A percentile compares a stretch with the other conserved stretches of the same genome.
Conservation (phyloP, 2,113 vertebrate species). For the Smithornis capensis region DNA sequence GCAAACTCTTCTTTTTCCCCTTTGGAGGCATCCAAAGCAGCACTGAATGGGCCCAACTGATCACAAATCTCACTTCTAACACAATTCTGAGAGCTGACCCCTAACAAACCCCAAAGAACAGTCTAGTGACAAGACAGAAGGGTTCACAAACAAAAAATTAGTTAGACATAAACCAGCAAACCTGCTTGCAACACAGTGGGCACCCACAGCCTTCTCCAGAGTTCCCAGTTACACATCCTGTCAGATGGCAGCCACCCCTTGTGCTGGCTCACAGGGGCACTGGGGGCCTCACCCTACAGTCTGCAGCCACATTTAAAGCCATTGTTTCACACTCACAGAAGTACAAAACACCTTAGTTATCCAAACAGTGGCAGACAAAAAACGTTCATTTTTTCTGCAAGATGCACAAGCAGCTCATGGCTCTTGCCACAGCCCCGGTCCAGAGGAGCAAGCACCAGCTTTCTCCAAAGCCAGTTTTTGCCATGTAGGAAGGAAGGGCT, state of each 20-base stretch:
- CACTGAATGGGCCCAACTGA: conserved; percentile 55
- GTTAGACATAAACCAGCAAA: conserved; percentile 27
- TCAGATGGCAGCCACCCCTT: accelerated
- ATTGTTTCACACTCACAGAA: not conserved
- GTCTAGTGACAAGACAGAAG: conserved; percentile 70
- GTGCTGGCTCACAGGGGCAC: accelerated
- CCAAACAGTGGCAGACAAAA: not conserved
- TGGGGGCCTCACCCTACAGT: accelerated
- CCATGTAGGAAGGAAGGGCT: not conserved
- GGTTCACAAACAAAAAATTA: conserved; percentile 48
- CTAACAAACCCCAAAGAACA: conserved; percentile 70
- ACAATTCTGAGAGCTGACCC: conserved; percentile 63
- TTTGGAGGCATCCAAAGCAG: conserved; percentile 66
- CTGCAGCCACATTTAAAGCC: not conserved
- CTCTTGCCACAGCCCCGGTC: not conserved
- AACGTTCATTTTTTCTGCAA: not conserved
- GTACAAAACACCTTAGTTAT: not conserved
- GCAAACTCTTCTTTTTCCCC: conserved; percentile 75
- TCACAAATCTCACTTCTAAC: conserved; percentile 72
- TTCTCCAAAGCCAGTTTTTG: not conserved
- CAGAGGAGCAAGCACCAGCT: not conserved
- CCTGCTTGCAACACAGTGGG: not conserved
- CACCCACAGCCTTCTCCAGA: not conserved
- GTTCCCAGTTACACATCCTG: no score
- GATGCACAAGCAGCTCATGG: not conserved